Conservation (phyloP, 2,888 invertebrate genomes). For the Eueremaeus valkanovi region DNA sequence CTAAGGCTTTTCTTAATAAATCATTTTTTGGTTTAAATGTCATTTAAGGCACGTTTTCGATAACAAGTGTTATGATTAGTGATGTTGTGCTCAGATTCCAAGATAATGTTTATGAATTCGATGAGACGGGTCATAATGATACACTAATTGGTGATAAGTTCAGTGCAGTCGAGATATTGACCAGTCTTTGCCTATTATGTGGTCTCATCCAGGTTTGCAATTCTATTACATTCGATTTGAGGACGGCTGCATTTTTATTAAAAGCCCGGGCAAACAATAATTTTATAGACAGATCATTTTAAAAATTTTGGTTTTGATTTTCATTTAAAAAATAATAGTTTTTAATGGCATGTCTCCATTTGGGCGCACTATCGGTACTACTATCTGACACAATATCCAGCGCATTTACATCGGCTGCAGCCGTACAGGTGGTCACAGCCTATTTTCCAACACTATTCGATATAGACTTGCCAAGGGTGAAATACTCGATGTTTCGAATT, state of each 20-base stretch:
- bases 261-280: no score
- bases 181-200: conserved; percentile 41
- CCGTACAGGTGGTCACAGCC: conserved; percentile 75
- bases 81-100: conserved; percentile 61
- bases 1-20: neutral
- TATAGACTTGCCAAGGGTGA: conserved; percentile 50
- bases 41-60: conserved; percentile 62
- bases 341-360: conserved; percentile 67
- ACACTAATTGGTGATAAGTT: conserved; percentile 25
- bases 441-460: conserved; percentile 59
- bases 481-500: conserved; percentile 54
- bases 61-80: conserved; percentile 84
- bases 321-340: conserved; percentile 54
- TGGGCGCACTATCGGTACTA: conserved; percentile 70
- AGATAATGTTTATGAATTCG: neutral
- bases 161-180: conserved; percentile 42
- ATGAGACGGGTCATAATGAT: neutral
- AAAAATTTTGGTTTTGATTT: neutral
- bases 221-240: no score
- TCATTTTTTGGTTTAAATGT: neutral
- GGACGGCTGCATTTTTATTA: no score
- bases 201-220: conserved; percentile 48
- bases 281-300: neutral
- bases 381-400: conserved; percentile 76
- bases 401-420: conserved; percentile 82